Evolutionary conservation across 2,113 vertebrate species (phyloP).

Genomic region (Pleuronectes platessa): DNA sequence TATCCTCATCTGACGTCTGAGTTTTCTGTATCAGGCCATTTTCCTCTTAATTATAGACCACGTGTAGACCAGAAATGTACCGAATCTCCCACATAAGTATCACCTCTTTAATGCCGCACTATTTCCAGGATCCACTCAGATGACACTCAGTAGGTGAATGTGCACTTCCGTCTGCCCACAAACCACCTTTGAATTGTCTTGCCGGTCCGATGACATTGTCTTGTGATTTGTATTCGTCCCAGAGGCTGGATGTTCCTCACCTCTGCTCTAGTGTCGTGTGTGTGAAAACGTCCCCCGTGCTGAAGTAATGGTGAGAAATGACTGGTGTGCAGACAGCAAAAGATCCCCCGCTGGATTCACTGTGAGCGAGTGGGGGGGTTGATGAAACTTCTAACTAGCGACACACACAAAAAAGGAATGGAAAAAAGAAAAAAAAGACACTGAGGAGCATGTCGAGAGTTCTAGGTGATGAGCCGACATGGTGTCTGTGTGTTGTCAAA

Average conservation of each 20-base stretch:
- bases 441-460: no score
- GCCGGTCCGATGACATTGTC: no score
- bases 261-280: neutral
- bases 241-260: neutral
- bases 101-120: neutral
- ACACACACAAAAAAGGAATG: no score
- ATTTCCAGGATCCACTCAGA: neutral
- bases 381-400: no score
- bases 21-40: neutral
- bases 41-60: neutral
- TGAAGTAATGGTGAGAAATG: neutral
- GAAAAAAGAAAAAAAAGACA: no score
- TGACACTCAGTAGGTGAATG: neutral
- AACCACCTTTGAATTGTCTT: neutral
- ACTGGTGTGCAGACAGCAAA: neutral
- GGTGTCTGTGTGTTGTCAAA: no score
- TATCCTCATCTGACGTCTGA: neutral
- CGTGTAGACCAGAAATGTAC: neutral
- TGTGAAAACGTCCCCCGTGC: neutral
- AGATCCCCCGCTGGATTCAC: no score
- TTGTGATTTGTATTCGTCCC: no score
- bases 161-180: neutral
- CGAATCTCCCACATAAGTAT: neutral
- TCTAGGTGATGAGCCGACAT: no score
- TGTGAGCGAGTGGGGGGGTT: no score